Evolutionary conservation across 2,888 invertebrate species (phyloP).

Genomic region (Apodemia hepburni): DNA sequence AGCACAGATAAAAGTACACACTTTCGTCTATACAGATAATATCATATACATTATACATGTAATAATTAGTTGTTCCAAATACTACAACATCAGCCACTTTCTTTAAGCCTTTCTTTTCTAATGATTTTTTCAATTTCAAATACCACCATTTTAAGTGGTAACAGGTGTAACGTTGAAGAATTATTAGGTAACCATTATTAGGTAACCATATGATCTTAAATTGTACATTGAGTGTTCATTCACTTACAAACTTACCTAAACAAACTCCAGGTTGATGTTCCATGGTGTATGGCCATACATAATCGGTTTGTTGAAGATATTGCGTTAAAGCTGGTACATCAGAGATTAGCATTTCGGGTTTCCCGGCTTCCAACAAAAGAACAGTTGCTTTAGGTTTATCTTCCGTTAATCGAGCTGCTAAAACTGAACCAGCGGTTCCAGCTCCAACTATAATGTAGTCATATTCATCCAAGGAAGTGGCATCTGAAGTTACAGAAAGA

Average conservation of each 20-base stretch:
- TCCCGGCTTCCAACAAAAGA: slow-evolving; percentile 83
- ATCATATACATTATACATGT: no score
- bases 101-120: no score
- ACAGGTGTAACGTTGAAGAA: no score
- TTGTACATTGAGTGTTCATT: no score
- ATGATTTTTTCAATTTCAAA: no score
- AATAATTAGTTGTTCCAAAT: no score
- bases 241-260: slow-evolving; percentile 45
- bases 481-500: slow-evolving; percentile 42
- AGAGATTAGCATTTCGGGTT: slow-evolving; percentile 69
- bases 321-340: slow-evolving; percentile 81
- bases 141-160: no score
- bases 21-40: no score
- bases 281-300: slow-evolving; percentile 83
- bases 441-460: slow-evolving; percentile 86
- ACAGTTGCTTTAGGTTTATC: slow-evolving; percentile 75
- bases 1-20: no score
- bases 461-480: slow-evolving; percentile 66
- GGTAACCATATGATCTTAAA: no score
- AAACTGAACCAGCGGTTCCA: slow-evolving; percentile 85
- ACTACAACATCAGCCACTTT: no score
- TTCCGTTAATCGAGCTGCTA: slow-evolving; percentile 86
- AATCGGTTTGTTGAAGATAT: slow-evolving; percentile 79
- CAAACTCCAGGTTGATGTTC: slow-evolving; percentile 81
- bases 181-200: no score